Base-by-base conservation (phyloP, 1,140 invertebrate genomes). In the Pseudomyrmex concolor region DNA sequence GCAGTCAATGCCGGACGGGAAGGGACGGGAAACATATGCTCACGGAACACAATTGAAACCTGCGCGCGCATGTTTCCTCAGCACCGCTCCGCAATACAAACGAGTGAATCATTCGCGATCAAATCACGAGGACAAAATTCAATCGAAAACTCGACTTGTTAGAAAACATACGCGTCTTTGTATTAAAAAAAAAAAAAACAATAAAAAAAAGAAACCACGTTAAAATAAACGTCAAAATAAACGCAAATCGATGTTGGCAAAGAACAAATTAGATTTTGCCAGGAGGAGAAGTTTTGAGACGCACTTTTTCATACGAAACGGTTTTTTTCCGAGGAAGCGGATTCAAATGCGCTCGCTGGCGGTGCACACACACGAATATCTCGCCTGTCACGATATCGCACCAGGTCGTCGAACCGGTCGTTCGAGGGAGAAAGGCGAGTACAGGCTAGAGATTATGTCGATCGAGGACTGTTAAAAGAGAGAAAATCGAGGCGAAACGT, bases 331-430 rank as follows among this genome's bases (percentile, higher is more conserved):
- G 43, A 43, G 15, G 34, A 4, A 34, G 25, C 25, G 25, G 62
- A 64, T 64, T 64, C 62, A 64, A 64, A 64, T 45, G 62, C 45
- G 43, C 57, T 57, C 17, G 13, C 55, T 12, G 43, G n/a, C 34
- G 34, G 34, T 7, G 34, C 34, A 22, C 19, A 48, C 19, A 48
- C 19, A 19, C 55, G 15, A 34, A 34, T 34, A 4, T 34, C 71
- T 34, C 19, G 57, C 4, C 15, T 43, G 19, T 60, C 55, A 55
- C 71, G 71, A 73, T 50, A 45, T 72, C 34, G 55, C 70, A 73
- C 55, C 59, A 51, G 12, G 60, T 76, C 13, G 59, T 64, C 22
- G 45, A 51, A 76, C 50, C 63, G 63, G 17, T 45, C 72, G 59
- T 12, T 3, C 12, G 59, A 51, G 12, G 13, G 51, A 22, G 17